Conservation (phyloP, 1,140 invertebrate genomes). For the Tetramorium simillimum region DNA sequence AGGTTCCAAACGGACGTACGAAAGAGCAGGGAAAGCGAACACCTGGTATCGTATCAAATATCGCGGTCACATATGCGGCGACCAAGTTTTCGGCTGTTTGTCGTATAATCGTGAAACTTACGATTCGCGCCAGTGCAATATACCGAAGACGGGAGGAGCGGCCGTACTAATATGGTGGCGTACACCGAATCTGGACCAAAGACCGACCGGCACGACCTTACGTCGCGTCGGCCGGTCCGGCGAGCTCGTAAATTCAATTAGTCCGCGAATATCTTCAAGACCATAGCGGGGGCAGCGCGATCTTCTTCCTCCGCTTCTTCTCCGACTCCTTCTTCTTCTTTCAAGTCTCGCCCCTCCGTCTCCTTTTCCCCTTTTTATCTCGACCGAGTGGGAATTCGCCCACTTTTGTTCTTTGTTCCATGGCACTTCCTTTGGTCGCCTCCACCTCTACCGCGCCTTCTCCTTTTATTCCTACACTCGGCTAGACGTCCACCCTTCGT, state of each 20-base stretch:
- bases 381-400: constrained; percentile 70
- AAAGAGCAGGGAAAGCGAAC: constrained; percentile 56
- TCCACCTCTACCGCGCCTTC: constrained; percentile 63
- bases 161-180: constrained; percentile 78
- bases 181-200: constrained; percentile 80
- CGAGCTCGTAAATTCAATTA: constrained; percentile 83
- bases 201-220: constrained; percentile 76
- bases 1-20: constrained; percentile 12
- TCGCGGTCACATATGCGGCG: constrained; percentile 70
- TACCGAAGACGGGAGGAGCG: constrained; percentile 60
- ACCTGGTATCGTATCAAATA: constrained; percentile 73
- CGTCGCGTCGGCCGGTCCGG: constrained; percentile 66
- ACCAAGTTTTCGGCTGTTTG: constrained; percentile 69
- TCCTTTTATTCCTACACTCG: constrained; percentile 68
- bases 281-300: constrained; percentile 69
- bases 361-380: constrained; percentile 65
- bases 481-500: constrained; percentile 69
- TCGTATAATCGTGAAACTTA: constrained; percentile 71
- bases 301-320: constrained; percentile 66
- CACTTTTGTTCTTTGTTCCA: constrained; percentile 76
- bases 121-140: constrained; percentile 65
- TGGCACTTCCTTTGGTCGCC: constrained; percentile 71
- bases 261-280: constrained; percentile 78
- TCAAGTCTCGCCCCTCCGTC: constrained; percentile 46
- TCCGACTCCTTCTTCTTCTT: constrained; percentile 44